Evolutionary conservation across 2,113 vertebrate genomes (phyloP).

Genomic region (Oxygymnocypris stewartii): DNA sequence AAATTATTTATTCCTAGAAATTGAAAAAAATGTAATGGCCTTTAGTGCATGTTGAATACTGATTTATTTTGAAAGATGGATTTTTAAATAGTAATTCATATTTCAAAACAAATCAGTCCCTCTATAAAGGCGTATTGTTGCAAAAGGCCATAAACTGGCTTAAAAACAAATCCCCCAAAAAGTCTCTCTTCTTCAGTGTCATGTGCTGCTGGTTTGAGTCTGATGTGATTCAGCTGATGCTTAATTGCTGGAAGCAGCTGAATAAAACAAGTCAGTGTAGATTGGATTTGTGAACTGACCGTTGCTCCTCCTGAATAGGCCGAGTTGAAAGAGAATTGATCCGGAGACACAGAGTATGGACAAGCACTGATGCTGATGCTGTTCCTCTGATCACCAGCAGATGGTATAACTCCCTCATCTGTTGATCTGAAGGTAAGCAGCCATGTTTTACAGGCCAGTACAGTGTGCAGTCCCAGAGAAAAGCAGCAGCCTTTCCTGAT

Average conservation of each 20-base stretch:
- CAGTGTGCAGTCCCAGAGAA: background rate
- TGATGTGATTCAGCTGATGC: background rate
- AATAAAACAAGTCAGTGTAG: background rate
- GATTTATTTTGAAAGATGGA: background rate
- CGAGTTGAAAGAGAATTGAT: background rate
- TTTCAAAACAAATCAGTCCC: background rate
- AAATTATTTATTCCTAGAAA: no score
- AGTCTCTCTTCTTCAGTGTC: background rate
- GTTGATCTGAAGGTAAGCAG: background rate
- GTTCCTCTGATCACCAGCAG: constrained; percentile 28
- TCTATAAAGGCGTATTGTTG: background rate
- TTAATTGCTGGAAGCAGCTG: background rate
- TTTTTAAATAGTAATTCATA: background rate
- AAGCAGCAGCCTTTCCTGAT: background rate
- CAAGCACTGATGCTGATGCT: background rate
- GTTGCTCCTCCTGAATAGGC: background rate
- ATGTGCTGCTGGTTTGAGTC: background rate
- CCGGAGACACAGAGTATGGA: background rate
- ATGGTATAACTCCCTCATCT: constrained; percentile 7
- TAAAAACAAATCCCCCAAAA: no score
- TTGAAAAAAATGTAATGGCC: background rate
- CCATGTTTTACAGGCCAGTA: constrained; percentile 37
- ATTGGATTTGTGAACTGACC: background rate
- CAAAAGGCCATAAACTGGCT: background rate
- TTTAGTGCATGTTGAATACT: background rate